Evolutionary conservation across 2,113 vertebrate genomes (phyloP).

Genomic region (Leucopsar rothschildi): DNA sequence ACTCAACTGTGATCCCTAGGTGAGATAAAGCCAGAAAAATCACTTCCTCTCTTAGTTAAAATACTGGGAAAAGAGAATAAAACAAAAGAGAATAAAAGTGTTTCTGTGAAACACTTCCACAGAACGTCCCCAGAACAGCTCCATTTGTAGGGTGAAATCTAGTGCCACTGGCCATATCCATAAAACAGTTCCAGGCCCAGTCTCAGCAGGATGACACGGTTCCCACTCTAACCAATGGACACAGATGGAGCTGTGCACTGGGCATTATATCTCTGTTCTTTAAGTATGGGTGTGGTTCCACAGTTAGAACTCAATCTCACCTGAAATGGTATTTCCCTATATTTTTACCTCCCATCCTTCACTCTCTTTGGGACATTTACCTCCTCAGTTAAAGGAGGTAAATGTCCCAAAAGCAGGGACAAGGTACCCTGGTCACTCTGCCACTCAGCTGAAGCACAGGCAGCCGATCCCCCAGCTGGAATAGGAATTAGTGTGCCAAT

Average conservation of each 20-base stretch:
- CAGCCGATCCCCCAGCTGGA: not conserved
- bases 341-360: not conserved
- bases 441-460: not conserved
- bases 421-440: not conserved
- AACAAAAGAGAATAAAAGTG: not conserved
- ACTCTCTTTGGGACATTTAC: not conserved
- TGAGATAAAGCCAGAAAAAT: not conserved
- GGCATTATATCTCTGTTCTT: not conserved
- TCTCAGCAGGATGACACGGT: not conserved
- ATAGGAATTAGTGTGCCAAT: rapidly evolving
- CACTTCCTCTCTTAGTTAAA: not conserved
- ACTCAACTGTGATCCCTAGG: not conserved
- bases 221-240: not conserved
- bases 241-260: not conserved
- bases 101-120: not conserved
- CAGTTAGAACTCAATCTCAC: not conserved
- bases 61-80: not conserved
- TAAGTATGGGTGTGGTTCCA: not conserved
- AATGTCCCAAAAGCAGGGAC: not conserved
- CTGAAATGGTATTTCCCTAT: not conserved
- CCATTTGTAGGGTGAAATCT: not conserved
- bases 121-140: not conserved
- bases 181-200: not conserved
- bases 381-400: not conserved
- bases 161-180: not conserved